Conservation (phyloP, 2,888 invertebrate species). For the Hofmannophila pseudospretella region DNA sequence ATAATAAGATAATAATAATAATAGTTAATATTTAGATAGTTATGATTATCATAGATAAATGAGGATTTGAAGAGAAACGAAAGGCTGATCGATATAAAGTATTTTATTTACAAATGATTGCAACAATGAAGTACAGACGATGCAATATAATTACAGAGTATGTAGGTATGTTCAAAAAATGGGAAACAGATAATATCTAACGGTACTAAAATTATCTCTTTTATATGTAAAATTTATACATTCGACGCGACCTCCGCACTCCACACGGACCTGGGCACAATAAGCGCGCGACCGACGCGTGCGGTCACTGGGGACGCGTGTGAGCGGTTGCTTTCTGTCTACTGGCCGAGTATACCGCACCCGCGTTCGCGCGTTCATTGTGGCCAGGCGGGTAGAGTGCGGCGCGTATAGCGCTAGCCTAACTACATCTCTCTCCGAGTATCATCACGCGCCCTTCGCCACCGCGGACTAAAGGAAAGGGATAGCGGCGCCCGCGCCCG, state of each 20-base stretch:
- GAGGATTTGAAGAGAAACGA: no score
- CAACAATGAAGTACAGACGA: constrained; percentile 78
- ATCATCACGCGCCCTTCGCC: constrained; percentile 7
- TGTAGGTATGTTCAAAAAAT: constrained; percentile 62
- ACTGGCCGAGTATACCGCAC: no score
- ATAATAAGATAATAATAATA: no score
- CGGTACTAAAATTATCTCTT: constrained; percentile 70
- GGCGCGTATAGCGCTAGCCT: no score
- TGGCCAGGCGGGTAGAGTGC: no score
- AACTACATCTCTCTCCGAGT: constrained; percentile 14
- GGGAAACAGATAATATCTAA: constrained; percentile 75
- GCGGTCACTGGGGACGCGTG: no score
- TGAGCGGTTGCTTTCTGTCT: no score
- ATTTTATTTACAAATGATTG: constrained; percentile 80
- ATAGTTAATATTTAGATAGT: no score
- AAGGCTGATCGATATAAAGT: constrained; percentile 59
- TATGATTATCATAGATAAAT: no score
- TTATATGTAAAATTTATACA: constrained; percentile 67
- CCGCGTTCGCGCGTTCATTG: no score
- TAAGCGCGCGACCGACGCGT: no score
- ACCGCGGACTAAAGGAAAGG: constrained; percentile 13
- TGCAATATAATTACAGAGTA: constrained; percentile 77
- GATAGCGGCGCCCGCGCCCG: constrained; percentile 8
- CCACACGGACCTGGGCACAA: no score
- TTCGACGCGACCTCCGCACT: constrained; percentile 40